Percentiles rank a stretch among this genome's conserved stretches.
Conservation (phyloP, 2,888 invertebrate species). For the Orgyia antiqua region DNA sequence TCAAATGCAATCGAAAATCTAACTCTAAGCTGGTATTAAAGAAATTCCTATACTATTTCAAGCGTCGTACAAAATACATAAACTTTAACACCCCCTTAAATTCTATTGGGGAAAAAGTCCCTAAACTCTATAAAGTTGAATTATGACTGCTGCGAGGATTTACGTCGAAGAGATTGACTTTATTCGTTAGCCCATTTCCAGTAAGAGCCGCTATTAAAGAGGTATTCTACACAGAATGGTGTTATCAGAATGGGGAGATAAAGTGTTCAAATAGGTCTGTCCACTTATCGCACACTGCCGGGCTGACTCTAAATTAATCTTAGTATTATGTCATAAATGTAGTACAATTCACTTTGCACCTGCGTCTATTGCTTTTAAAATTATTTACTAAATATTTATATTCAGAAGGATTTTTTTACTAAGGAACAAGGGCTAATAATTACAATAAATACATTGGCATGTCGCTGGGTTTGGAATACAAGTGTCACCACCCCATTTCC, state of each 20-base stretch:
- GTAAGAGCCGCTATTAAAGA: slow-evolving; percentile 58
- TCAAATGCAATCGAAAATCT: slow-evolving; percentile 2
- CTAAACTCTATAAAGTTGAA: slow-evolving; percentile 66
- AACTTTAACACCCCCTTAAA: slow-evolving; percentile 44
- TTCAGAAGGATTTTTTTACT: neutral
- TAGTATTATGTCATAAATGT: slow-evolving; percentile 29
- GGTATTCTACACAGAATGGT: slow-evolving; percentile 55
- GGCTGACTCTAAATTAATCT: slow-evolving; percentile 33
- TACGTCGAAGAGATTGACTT: slow-evolving; percentile 65
- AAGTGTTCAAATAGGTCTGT: slow-evolving; percentile 40
- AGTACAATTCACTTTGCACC: too few relatives aligned
- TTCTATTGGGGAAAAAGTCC: slow-evolving; percentile 38
- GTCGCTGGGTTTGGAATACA: too few relatives aligned
- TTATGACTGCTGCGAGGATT: slow-evolving; percentile 63
- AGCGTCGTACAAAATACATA: slow-evolving; percentile 17
- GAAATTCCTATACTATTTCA: slow-evolving; percentile 10
- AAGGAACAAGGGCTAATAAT: slow-evolving; percentile 5
- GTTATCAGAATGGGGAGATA: slow-evolving; percentile 52
- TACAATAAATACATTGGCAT: too few relatives aligned
- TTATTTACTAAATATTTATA: too few relatives aligned
- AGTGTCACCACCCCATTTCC: too few relatives aligned
- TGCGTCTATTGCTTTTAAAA: too few relatives aligned
- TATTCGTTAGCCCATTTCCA: slow-evolving; percentile 60
- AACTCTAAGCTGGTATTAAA: slow-evolving; percentile 3
- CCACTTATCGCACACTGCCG: slow-evolving; percentile 41